Base-by-base conservation (phyloP, 2,888 invertebrate genomes). In the Mesorhabditis belari region DNA sequence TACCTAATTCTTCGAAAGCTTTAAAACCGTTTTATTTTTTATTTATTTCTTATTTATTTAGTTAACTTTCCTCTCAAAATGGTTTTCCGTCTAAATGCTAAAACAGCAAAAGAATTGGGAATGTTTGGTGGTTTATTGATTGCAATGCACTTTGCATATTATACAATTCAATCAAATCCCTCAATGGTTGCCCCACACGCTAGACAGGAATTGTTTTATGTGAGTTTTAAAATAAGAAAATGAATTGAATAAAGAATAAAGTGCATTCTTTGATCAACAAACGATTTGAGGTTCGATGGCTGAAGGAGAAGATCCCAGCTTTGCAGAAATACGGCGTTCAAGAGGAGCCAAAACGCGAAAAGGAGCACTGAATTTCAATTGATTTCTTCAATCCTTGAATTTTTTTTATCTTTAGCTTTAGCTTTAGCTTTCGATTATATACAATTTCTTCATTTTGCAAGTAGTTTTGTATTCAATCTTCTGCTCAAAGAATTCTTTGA, bases 141-240 rank as follows among this genome's bases (percentile, higher is more conserved):
- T 75, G 75, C 70, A 1, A 72, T 77, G 68, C 77, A 77, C 61
- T 71, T 67, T 57, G 73, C 74, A 24, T 77, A 77, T 66, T 77
- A 77, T 69, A 71, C 65, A 24, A 77, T 77, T 51, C 77, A 77
- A 62, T 66, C 66, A 52, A 77, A 77, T 55, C 66, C 66, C 49
- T 68, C 68, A 4, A 64, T 76, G 26, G 74, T 73, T 1, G 64
- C 66, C 21, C 66, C 63, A 24, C 62, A 70, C 54, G 66, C 74
- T 61, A 65, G 73, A 50, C 72, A 73, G 58, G 77, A 77, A 59
- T 61, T 77, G 23, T 75, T 76, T 64, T 77, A 77, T 60, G 67
- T 77, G 23, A 35, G 44, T 35, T 35, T 35, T 35, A 2, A 35
- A n/a, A 35, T n/a, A n/a, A n/a, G n/a, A n/a, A n/a, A n/a, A n/a